Conservation (phyloP, 2,797 vertebrate species). For the Gallinago stenura region DNA sequence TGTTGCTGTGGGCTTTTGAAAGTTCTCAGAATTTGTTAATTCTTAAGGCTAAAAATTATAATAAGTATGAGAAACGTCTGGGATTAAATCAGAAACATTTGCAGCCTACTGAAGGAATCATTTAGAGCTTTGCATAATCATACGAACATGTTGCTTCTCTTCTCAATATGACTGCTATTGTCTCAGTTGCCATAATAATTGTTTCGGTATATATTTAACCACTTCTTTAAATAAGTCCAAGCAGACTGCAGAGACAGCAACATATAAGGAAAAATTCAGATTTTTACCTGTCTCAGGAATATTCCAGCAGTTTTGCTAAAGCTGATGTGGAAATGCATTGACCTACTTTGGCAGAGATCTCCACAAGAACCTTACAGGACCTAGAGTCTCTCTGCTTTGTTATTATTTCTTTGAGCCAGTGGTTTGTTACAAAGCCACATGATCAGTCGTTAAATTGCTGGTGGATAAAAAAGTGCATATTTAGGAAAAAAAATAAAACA, state of each 20-base stretch:
- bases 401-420: neutral
- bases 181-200: constrained; percentile 5
- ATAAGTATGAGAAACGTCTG: neutral
- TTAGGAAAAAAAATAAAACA: neutral
- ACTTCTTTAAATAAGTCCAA: neutral
- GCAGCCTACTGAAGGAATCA: neutral
- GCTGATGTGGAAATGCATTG: neutral
- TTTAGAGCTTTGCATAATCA: constrained; percentile 19
- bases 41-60: neutral
- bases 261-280: constrained; percentile 43
- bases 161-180: constrained; percentile 20
- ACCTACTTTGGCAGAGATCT: constrained; percentile 41
- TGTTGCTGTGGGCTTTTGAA: neutral
- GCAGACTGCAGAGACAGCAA: constrained; percentile 5
- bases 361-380: neutral
- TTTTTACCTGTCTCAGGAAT: constrained; percentile 17
- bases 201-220: constrained; percentile 9
- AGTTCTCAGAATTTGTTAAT: neutral
- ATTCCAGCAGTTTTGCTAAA: constrained; percentile 29
- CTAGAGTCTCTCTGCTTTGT: neutral
- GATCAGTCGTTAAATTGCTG: neutral
- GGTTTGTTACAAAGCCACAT: constrained; percentile 7
- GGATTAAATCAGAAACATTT: neutral
- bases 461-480: neutral
- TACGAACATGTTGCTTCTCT: neutral